Evolutionary conservation across 2,113 vertebrate genomes (phyloP).

Genomic region (Tragelaphus buxtoni): DNA sequence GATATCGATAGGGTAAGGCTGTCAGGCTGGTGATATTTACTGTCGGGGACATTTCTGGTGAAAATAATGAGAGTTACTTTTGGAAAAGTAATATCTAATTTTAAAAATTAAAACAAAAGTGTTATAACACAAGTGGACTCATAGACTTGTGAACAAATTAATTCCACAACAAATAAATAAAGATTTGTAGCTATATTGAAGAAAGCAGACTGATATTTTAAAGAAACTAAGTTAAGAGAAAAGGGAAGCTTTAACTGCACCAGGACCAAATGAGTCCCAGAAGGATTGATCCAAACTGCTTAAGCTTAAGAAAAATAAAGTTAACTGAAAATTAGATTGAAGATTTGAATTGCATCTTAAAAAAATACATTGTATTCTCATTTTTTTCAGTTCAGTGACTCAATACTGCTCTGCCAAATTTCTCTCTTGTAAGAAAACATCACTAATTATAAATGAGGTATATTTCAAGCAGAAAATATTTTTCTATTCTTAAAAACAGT

Average conservation of each 20-base stretch:
- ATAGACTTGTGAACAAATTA: not conserved
- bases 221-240: not conserved
- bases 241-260: not conserved
- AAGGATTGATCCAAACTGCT: not conserved
- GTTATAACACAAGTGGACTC: not conserved
- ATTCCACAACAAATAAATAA: not conserved
- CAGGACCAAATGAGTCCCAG: not conserved
- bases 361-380: constrained; percentile 11
- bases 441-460: constrained; percentile 22
- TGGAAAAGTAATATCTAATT: not conserved
- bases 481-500: not conserved
- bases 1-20: not conserved
- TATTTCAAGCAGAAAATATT: constrained; percentile 31
- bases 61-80: not conserved
- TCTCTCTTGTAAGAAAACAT: not conserved
- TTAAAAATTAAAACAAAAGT: not conserved
- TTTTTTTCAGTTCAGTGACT: not conserved
- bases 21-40: not conserved
- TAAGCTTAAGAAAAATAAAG: not conserved
- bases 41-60: not conserved
- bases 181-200: not conserved
- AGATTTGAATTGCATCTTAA: constrained; percentile 24
- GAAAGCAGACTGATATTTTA: not conserved
- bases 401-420: not conserved
- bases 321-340: not conserved